phyloP scores from a whole-genome alignment of 2,888 invertebrate species.

The Nomada goodeniana region DNA sequence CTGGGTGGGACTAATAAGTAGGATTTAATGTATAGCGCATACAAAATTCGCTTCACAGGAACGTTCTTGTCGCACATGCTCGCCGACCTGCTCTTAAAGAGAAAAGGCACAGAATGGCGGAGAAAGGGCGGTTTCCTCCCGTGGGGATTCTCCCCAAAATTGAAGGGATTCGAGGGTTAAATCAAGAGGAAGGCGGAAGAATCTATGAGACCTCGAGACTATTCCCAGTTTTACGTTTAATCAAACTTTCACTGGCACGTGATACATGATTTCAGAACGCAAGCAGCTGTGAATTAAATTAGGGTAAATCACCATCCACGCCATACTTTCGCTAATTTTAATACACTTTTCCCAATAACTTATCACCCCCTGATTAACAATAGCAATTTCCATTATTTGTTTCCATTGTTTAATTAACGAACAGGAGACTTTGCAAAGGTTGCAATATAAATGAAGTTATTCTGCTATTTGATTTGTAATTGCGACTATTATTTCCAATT shows the following conservation, averaged over 20 bases:
- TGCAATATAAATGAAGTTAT: no score
- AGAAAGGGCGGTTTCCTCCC: slow-evolving; percentile 51
- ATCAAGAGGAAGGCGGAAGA: slow-evolving; percentile 20
- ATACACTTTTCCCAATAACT: no score
- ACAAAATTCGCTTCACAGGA: slow-evolving; percentile 8
- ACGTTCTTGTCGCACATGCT: slow-evolving; percentile 15
- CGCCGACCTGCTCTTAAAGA: slow-evolving; percentile 14
- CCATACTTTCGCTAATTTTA: no score
- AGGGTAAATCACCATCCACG: neutral
- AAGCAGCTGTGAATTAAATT: neutral
- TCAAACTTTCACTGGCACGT: slow-evolving; percentile 37
- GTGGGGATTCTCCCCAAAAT: slow-evolving; percentile 49
- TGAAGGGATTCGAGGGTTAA: slow-evolving; percentile 46
- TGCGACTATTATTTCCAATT: no score
- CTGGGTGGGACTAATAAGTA: slow-evolving; percentile 35
- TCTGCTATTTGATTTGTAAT: no score
- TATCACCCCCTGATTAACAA: no score
- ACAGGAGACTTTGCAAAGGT: no score
- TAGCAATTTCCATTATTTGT: no score
- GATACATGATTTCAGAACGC: neutral
- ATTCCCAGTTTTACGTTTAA: slow-evolving; percentile 25
- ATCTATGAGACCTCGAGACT: slow-evolving; percentile 17
- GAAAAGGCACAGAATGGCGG: slow-evolving; percentile 39
- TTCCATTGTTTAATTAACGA: no score
- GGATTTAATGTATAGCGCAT: slow-evolving; percentile 26